Evolutionary conservation across 2,888 invertebrate genomes (phyloP).

Genomic region (Watsonalla binaria): DNA sequence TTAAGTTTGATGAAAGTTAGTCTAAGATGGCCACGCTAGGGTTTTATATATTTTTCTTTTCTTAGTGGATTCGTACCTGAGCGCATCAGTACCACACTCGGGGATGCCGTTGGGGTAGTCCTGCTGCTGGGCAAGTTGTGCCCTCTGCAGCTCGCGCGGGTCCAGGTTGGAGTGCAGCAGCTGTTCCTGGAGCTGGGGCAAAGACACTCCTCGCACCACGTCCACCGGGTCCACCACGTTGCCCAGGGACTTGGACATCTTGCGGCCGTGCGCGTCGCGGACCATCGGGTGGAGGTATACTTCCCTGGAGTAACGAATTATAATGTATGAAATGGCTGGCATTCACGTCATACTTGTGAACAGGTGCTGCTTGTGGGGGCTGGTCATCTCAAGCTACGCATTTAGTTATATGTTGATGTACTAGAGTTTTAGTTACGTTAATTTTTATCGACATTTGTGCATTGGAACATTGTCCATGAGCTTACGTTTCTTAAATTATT

Average conservation of each 20-base stretch:
- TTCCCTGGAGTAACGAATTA: slow-evolving; percentile 72
- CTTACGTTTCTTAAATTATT: too few relatives aligned
- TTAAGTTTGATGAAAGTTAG: too few relatives aligned
- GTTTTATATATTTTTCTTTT: too few relatives aligned
- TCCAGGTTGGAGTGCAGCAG: slow-evolving; percentile 90
- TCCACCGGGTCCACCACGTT: slow-evolving; percentile 99
- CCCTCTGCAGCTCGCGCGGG: slow-evolving; percentile 87
- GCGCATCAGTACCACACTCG: slow-evolving; percentile 96
- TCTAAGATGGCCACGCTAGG: too few relatives aligned
- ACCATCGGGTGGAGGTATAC: slow-evolving; percentile 98
- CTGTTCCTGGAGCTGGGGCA: slow-evolving; percentile 88
- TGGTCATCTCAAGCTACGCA: too few relatives aligned
- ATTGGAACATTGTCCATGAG: too few relatives aligned
- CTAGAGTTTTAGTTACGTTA: too few relatives aligned
- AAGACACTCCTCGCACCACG: slow-evolving; percentile 91
- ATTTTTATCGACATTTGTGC: too few relatives aligned
- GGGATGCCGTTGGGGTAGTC: slow-evolving; percentile 96
- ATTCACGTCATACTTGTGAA: too few relatives aligned
- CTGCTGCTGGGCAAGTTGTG: slow-evolving; percentile 85
- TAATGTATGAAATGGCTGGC: too few relatives aligned
- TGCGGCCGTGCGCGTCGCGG: slow-evolving; percentile 97
- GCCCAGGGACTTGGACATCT: slow-evolving; percentile 99
- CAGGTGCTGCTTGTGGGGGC: too few relatives aligned
- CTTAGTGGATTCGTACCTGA: slow-evolving; percentile 75
- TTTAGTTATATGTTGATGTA: too few relatives aligned